Conservation (phyloP, 2,797 vertebrate genomes). For the Pelobates cultripes region DNA sequence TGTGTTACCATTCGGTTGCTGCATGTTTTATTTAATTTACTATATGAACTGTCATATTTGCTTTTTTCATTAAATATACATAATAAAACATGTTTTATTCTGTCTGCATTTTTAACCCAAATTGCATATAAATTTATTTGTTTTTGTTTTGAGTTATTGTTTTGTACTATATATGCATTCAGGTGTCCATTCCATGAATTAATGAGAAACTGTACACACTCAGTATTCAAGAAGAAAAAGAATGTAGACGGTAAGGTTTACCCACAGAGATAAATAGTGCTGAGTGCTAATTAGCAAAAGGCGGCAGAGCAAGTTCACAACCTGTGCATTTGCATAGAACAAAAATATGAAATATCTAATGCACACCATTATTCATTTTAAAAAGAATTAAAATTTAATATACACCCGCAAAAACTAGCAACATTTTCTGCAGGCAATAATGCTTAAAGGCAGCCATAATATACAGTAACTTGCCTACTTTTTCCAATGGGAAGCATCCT, state of each 20-base stretch:
- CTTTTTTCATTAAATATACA: too few relatives aligned
- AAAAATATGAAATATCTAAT: constrained; percentile 31
- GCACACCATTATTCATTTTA: constrained; percentile 17
- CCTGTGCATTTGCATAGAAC: constrained; percentile 9
- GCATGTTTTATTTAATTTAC: too few relatives aligned
- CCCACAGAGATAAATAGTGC: constrained; percentile 38
- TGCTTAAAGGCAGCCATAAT: background rate
- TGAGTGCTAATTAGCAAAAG: constrained; percentile 40
- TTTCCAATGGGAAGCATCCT: too few relatives aligned
- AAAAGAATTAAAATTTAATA: constrained; percentile 25
- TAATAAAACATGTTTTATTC: too few relatives aligned
- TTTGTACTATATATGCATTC: background rate
- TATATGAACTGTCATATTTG: too few relatives aligned
- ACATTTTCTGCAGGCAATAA: background rate
- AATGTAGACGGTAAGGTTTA: constrained; percentile 1
- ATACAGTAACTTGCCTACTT: too few relatives aligned
- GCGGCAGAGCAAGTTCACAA: constrained; percentile 21
- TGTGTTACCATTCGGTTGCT: too few relatives aligned
- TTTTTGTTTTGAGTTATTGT: background rate
- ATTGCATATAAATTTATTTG: background rate
- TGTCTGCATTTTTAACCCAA: too few relatives aligned
- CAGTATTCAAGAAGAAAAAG: constrained; percentile 25
- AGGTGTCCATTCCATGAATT: constrained; percentile 18
- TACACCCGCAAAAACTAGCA: background rate
- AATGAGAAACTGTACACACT: constrained; percentile 2